A percentile compares a stretch with the other conserved stretches of the same genome.
Evolutionary conservation across 2,113 vertebrate genomes (phyloP).

Genomic region (Siniperca chuatsi): DNA sequence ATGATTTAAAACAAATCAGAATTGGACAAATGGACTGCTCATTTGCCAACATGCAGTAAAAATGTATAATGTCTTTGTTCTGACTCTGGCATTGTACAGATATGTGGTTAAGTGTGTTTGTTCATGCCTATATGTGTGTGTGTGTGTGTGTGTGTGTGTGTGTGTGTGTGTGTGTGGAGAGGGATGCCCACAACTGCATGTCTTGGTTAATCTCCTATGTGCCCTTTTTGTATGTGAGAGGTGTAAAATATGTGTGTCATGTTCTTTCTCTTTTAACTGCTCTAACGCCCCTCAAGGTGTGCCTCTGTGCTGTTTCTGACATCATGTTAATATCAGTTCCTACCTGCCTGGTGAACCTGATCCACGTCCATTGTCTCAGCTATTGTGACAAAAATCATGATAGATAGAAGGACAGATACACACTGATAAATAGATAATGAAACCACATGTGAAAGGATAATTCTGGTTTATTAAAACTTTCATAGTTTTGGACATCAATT

Average conservation of each 20-base stretch:
- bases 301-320: conserved; percentile 31
- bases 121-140: background rate
- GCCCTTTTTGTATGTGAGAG: conserved; percentile 11
- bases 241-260: conserved; percentile 23
- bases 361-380: conserved; percentile 34
- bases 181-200: conserved; percentile 30
- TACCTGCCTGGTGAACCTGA: conserved; percentile 18
- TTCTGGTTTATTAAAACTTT: background rate
- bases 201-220: conserved; percentile 22
- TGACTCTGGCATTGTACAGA: background rate
- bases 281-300: conserved; percentile 33
- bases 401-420: background rate
- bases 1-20: conserved; percentile 32
- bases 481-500: background rate
- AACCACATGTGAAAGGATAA: background rate
- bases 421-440: background rate
- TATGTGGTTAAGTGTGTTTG: background rate
- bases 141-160: conserved; percentile 14
- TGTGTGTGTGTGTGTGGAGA: conserved; percentile 8
- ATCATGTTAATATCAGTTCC: conserved; percentile 42
- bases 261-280: conserved; percentile 22
- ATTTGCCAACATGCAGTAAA: conserved; percentile 9
- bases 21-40: conserved; percentile 22
- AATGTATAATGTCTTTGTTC: conserved; percentile 24
- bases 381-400: conserved; percentile 16